Conservation (phyloP, 1,140 invertebrate species). For the Tenebrio molitor region DNA sequence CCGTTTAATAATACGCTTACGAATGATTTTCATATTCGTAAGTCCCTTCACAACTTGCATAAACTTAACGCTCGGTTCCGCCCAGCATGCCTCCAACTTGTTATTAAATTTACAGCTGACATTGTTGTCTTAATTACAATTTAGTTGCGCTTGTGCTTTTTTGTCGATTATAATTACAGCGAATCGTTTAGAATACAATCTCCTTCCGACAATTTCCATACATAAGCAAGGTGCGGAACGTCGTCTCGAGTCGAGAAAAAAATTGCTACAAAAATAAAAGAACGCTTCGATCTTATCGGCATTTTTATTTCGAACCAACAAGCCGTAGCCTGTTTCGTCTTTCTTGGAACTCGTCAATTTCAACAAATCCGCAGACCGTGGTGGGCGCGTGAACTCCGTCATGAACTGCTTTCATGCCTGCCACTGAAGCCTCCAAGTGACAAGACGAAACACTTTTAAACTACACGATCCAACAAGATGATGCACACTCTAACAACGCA, state of each 20-base stretch:
- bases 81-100: constrained; percentile 24
- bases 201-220: constrained; percentile 30
- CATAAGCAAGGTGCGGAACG: constrained; percentile 8
- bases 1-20: background rate
- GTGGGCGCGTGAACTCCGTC: background rate
- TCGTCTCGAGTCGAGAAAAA: constrained; percentile 9
- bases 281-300: constrained; percentile 16
- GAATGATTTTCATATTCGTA: background rate
- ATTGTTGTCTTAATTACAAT: constrained; percentile 40
- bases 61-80: constrained; percentile 17
- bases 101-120: constrained; percentile 38
- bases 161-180: constrained; percentile 33
- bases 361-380: background rate
- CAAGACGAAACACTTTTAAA: background rate
- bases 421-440: no score
- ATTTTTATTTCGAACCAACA: constrained; percentile 24
- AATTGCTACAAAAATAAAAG: constrained; percentile 14
- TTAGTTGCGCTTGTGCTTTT: constrained; percentile 28
- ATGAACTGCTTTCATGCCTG: background rate
- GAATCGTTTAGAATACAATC: constrained; percentile 28
- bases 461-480: background rate
- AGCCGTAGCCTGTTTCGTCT: background rate
- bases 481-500: no score
- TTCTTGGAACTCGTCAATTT: constrained; percentile 11
- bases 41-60: constrained; percentile 24